Base-by-base conservation (phyloP, 2,113 vertebrate genomes). In the Pitta sordida region DNA sequence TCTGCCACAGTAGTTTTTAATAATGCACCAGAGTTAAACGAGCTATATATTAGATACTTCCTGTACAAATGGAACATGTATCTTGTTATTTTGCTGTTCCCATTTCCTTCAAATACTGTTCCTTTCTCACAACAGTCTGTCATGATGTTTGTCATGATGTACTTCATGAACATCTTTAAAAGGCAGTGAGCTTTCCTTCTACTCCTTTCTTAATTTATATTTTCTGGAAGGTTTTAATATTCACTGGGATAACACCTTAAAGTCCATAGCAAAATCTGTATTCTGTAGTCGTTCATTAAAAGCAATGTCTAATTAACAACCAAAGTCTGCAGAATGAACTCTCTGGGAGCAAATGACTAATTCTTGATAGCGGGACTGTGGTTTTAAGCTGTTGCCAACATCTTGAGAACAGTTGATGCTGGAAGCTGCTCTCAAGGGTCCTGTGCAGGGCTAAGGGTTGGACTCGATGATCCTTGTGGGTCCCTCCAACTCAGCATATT, bases 251-350 rank as follows among this genome's bases (percentile, higher is more conserved):
- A 80, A 75, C 49, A 74, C 77, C 71, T 49, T 30, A 55, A 92
- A 76, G n/a, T 48, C 56, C 11, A 16, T 34, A 67, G 58, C 4
- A 14, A 90, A 94, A 83, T 91, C 67, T 32, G 34, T 83, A 34
- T 79, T 94, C 82, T 58, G 43, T 74, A 90, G 52, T 63, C 59
- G 91, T 56, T 62, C 87, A 46, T 83, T 86, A 70, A 93, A 87
- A 93, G 52, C 64, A 26, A 48, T 15, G 17, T 77, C 91, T 96
- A 91, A 95, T 90, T 95, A 96, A 96, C 90, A 90, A 94, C 68
- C 48, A 80, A 67, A 86, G 64, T 44, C 88, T 88, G 68, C 26
- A 81, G 75, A 56, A 96, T 88, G 88, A 95, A 92, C 83, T 93
- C 84, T 67, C 64, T 77, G 90, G 63, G 76, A 95, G 87, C n/a